Evolutionary conservation across 1,140 invertebrate genomes (phyloP).

Genomic region (Cyclargus thomasi): DNA sequence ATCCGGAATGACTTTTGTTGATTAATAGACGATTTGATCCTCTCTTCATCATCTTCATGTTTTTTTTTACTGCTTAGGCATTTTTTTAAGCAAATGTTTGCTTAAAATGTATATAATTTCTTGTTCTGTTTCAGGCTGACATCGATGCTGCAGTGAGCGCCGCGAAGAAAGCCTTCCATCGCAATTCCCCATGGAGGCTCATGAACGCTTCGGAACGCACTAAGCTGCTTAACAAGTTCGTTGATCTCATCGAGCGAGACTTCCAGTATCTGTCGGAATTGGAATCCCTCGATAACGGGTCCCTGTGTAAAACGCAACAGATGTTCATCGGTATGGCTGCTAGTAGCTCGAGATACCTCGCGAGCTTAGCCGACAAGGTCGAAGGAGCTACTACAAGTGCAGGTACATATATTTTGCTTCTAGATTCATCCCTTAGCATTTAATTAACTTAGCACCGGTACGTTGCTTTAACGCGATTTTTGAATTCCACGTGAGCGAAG

Average conservation of each 20-base stretch:
- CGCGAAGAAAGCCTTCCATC: constrained; percentile 83
- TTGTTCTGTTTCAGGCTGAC: too few relatives aligned
- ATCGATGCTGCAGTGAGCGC: constrained; percentile 88
- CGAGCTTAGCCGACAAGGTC: constrained; percentile 86
- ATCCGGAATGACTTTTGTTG: too few relatives aligned
- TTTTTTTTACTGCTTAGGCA: too few relatives aligned
- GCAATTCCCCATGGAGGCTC: constrained; percentile 82
- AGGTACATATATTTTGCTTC: constrained; percentile 47
- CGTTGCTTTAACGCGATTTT: too few relatives aligned
- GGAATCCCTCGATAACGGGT: constrained; percentile 86
- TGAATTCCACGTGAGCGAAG: too few relatives aligned
- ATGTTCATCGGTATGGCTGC: constrained; percentile 76
- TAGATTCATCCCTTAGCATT: too few relatives aligned
- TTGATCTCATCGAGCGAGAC: constrained; percentile 84
- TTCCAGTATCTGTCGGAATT: constrained; percentile 79
- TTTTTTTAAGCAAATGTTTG: too few relatives aligned
- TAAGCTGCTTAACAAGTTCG: constrained; percentile 75
- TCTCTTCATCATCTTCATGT: too few relatives aligned
- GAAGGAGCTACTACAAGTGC: constrained; percentile 72
- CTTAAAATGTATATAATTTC: too few relatives aligned
- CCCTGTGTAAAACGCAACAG: constrained; percentile 78
- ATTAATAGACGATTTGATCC: too few relatives aligned
- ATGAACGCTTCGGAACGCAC: constrained; percentile 83
- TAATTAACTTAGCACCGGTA: too few relatives aligned
- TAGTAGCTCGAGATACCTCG: constrained; percentile 80